phyloP scores from a whole-genome alignment of 2,113 vertebrate species.

The Ifrita kowaldi region DNA sequence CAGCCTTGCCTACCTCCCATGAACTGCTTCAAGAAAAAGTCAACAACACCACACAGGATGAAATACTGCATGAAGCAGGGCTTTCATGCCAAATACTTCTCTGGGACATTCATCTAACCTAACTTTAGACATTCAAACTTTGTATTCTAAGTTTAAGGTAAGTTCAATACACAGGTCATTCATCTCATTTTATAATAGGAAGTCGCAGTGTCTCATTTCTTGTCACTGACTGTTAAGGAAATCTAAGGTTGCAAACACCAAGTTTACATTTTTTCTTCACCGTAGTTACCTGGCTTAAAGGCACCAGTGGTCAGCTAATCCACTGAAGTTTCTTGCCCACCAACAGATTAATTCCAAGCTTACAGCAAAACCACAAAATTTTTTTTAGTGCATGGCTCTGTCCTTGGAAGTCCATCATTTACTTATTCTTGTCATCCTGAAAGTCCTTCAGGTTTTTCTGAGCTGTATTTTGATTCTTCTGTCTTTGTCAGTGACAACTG shows the following conservation, averaged over 20 bases:
- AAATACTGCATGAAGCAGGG: not conserved
- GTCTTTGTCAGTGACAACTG: not conserved
- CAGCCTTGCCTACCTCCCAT: not conserved
- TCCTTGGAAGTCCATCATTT: not conserved
- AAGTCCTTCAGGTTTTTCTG: not conserved
- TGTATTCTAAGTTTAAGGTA: not conserved
- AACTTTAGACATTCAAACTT: not conserved
- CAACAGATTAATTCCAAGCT: not conserved
- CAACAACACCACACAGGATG: not conserved
- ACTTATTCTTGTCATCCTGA: not conserved
- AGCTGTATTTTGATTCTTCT: not conserved
- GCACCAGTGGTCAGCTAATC: not conserved
- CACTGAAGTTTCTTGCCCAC: not conserved
- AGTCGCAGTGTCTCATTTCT: not conserved
- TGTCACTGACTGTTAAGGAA: not conserved
- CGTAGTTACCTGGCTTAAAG: not conserved
- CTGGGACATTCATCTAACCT: not conserved
- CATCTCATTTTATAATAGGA: not conserved
- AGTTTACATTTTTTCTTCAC: not conserved
- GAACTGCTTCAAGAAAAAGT: not conserved
- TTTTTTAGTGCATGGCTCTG: not conserved
- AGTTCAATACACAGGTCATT: not conserved
- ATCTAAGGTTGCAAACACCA: not conserved
- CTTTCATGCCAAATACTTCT: not conserved
- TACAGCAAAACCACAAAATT: not conserved